A percentile compares a stretch with the other conserved stretches of the same genome.
phyloP scores from a whole-genome alignment of 2,888 invertebrate species.

The Kryphioiulus occultus region DNA sequence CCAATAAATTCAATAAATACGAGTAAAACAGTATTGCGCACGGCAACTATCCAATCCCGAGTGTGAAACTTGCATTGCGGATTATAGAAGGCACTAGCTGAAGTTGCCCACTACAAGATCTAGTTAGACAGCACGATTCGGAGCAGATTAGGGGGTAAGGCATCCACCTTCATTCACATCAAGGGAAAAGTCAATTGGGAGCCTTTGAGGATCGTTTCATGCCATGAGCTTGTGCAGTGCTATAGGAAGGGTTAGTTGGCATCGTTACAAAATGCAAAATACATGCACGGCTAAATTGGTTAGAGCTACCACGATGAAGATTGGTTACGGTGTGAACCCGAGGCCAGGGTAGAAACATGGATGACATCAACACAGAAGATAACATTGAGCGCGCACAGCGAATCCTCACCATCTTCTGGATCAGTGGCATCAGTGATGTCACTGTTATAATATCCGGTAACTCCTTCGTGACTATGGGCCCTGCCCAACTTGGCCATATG shows the following conservation, averaged over 20 bases:
- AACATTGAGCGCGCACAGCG: background rate
- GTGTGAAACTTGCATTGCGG: too few species aligned
- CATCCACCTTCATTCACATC: background rate
- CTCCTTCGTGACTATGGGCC: constrained; percentile 86
- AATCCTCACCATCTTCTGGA: constrained; percentile 59
- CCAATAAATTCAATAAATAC: too few species aligned
- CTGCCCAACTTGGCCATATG: constrained; percentile 77
- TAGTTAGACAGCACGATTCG: background rate
- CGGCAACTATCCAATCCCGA: too few species aligned
- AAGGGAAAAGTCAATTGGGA: background rate
- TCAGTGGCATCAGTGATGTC: constrained; percentile 55
- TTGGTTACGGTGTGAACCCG: background rate
- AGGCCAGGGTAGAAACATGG: background rate
- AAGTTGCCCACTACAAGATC: too few species aligned
- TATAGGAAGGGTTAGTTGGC: constrained; percentile 19
- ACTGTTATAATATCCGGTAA: constrained; percentile 75
- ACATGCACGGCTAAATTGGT: background rate
- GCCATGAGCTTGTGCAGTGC: background rate
- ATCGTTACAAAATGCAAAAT: background rate
- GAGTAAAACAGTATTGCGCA: too few species aligned
- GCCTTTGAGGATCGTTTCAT: background rate
- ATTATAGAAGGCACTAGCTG: too few species aligned
- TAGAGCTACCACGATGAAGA: constrained; percentile 6
- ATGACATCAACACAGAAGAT: background rate
- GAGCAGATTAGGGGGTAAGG: background rate